Base-by-base conservation (phyloP, 2,797 vertebrate species). In the Valencia hispanica region DNA sequence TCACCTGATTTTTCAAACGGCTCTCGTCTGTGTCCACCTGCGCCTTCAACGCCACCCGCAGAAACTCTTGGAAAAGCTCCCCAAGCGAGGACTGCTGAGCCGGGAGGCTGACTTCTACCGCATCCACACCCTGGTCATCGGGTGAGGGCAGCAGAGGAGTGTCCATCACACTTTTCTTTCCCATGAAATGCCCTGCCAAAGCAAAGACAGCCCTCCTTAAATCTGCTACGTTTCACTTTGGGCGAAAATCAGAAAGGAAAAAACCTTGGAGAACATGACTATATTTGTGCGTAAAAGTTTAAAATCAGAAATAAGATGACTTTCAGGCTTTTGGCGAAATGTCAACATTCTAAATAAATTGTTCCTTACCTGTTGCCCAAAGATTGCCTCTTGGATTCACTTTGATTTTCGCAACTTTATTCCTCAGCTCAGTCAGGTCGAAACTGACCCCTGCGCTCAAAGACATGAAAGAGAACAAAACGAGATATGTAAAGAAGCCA, bases 371-470 rank as follows among this genome's bases (percentile, higher is more conserved):
- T 91, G 97, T 97, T 8, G 97, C 97, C 97, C 97, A 99, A 79
- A 98, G 97, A 84, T 96, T 97, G 50, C 97, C 97, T 90, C 97
- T 95, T 51, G 96, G 96, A 88, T 97, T 96, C 68, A 97, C 95
- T 86, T 97, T 96, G 80, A 97, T 97, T 92, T 96, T 97, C 89
- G 95, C 91, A 71, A 96, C 96, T 93, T 94, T 96, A 93, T 96
- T 93, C 83, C 96, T 94, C 50, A 95, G 92, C 91, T 97, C 96
- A 11, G 95, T 95, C 87, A 96, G 88, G 85, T 96, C 96, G 50
- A 97, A 95, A 87, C 93, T 94, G 39, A 95, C 94, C 0, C 95
- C 93, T 51, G 93, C 82, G 7, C 95, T 90, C 43, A 95, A 65
- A 22, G 95, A 93, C 48, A 96, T 74, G 83, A 95, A 91, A 4